Percentiles rank a stretch among this genome's conserved stretches.
These are phyloP conservation scores for Nymphalis polychloros DNA, from an alignment of 2,888 invertebrate genomes.

Conservation along the genomic window DNA sequence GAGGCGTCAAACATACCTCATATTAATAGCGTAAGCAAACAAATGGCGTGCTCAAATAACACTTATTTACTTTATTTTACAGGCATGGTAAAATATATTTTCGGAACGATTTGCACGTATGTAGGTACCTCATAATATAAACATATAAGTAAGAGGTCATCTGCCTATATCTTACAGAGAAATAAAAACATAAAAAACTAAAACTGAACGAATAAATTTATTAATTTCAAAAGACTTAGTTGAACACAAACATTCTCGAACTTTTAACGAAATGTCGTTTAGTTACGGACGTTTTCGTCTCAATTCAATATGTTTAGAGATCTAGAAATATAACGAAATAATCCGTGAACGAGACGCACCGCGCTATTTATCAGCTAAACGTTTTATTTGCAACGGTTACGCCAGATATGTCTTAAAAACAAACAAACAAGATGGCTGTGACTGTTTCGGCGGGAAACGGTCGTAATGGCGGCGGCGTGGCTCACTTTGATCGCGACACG, in stretches of 20 bases:
- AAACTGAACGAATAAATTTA: background rate
- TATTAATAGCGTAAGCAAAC: too few species aligned
- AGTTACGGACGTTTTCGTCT: conserved; percentile 53
- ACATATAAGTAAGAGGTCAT: too few species aligned
- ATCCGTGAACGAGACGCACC: conserved; percentile 12
- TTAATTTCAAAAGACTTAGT: background rate
- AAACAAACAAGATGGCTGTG: conserved; percentile 42
- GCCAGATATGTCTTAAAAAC: conserved; percentile 60
- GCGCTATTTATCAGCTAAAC: conserved; percentile 64
- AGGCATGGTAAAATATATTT: too few species aligned
- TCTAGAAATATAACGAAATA: conserved; percentile 27
- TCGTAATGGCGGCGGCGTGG: conserved; percentile 62
- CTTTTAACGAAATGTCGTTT: conserved; percentile 52
- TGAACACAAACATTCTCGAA: conserved; percentile 12
- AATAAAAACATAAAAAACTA: background rate
- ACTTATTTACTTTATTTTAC: too few species aligned
- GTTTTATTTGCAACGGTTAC: conserved; percentile 62
- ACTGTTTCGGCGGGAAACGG: conserved; percentile 47
- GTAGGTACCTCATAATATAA: too few species aligned
- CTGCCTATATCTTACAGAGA: too few species aligned
- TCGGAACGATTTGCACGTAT: too few species aligned
- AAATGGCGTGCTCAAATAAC: too few species aligned
- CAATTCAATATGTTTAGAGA: conserved; percentile 20
- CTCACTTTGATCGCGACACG: conserved; percentile 50
- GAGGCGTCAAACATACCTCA: too few species aligned